Conservation (phyloP, 2,888 invertebrate genomes). For the Hemicrepidius hirtus region DNA sequence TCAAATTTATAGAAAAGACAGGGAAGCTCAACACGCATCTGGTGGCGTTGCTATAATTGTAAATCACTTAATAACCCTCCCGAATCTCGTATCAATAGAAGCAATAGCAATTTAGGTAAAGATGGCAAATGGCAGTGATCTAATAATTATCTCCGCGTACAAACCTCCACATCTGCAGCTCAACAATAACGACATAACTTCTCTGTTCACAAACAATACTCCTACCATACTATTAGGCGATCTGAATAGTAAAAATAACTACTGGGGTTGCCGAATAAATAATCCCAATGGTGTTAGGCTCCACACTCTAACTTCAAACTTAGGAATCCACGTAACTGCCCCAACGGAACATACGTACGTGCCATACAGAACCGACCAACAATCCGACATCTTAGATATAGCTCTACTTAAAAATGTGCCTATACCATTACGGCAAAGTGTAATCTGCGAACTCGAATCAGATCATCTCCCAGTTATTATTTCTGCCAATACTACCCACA, state of each 20-base stretch:
- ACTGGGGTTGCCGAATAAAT: background rate
- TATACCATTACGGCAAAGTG: too few relatives aligned
- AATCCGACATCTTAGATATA: background rate
- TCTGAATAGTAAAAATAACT: background rate
- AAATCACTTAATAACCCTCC: background rate
- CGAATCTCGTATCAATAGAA: background rate
- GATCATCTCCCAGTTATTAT: constrained; percentile 7
- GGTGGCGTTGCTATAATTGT: constrained; percentile 17
- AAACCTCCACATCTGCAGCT: background rate
- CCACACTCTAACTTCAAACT: background rate
- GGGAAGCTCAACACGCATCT: constrained; percentile 1
- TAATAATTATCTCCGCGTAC: background rate
- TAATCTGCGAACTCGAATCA: background rate
- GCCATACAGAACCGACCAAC: background rate
- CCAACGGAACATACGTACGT: background rate
- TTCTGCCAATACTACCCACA: background rate
- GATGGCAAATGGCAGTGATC: background rate
- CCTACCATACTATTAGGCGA: background rate
- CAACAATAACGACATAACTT: background rate
- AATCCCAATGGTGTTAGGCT: background rate
- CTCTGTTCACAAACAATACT: background rate
- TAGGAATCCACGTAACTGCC: background rate
- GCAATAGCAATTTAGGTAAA: background rate
- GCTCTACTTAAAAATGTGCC: too few relatives aligned
- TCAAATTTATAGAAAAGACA: constrained; percentile 4